Base-by-base conservation (phyloP, 2,113 vertebrate species). In the Melierax canorus region DNA sequence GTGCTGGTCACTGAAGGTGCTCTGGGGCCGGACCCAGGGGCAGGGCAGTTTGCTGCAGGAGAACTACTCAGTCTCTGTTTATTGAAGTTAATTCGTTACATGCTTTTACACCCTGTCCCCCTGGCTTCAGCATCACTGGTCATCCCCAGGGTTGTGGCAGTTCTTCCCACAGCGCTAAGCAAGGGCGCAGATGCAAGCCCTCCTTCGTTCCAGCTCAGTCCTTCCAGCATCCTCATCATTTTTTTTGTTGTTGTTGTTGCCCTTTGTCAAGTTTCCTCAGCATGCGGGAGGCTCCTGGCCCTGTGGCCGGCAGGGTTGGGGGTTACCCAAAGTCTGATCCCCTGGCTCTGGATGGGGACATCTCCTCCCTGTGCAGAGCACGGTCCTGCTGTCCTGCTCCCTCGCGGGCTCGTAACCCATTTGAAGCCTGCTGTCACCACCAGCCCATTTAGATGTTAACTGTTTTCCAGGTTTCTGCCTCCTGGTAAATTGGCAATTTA, bases 321-420 rank as follows among this genome's bases (percentile, higher is more conserved):
- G 19, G 8, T 43, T 30, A 36, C n/a, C 24, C 46, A n/a, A 55
- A 9, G 21, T 85, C 53, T 60, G 43, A 12, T 66, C 2, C 30
- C 26, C 18, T 1, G 6, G 22, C 1, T 5, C 36, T 50, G 1
- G 4, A 10, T 53, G 56, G 63, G 51, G 26, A 20, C 7, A 5
- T 8, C 16, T 64, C 36, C 43, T 62, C 39, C 22, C 27, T 43
- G 50, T 19, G 45, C 36, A 53, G 56, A 17, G 30, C 23, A 8
- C 0, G 9, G 24, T 67, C 22, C 50, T 5, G 4, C 55, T n/a
- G 69, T 53, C n/a, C 51, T 48, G 30, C 53, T 72, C 34, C 27
- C 27, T 69, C 2, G 1, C 15, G 11, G 23, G 17, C 77, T 58
- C 14, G 3, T 27, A 30, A 56, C 10, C 12, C 0, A 0, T 41